A percentile compares a stretch with the other conserved stretches of the same genome.
Evolutionary conservation across 2,888 invertebrate genomes (phyloP).

Genomic region (Iphiclides podalirius): DNA sequence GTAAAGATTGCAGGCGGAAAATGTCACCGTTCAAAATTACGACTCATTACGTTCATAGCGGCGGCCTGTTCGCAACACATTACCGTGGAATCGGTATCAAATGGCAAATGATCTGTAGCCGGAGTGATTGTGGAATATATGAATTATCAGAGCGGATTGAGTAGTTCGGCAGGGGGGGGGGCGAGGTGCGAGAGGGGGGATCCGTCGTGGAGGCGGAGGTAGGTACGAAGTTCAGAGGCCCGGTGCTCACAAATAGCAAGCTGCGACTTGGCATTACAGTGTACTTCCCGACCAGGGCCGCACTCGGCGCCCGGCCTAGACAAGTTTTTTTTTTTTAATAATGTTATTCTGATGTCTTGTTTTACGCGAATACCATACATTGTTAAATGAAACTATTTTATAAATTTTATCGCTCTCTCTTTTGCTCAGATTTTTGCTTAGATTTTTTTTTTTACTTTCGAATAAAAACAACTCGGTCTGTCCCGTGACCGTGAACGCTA

Average conservation of each 20-base stretch:
- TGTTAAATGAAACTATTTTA: too few relatives aligned
- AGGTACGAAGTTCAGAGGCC: constrained; percentile 60
- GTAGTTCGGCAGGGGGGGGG: constrained; percentile 32
- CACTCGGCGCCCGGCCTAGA: constrained; percentile 34
- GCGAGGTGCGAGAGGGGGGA: constrained; percentile 28
- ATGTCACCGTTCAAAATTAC: too few relatives aligned
- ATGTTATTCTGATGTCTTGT: too few relatives aligned
- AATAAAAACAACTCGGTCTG: too few relatives aligned
- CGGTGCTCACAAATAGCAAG: constrained; percentile 70
- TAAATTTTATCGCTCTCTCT: too few relatives aligned
- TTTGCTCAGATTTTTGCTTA: too few relatives aligned
- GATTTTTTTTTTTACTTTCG: too few relatives aligned
- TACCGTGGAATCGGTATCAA: constrained; percentile 27
- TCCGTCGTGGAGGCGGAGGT: constrained; percentile 39
- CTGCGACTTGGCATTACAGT: constrained; percentile 71
- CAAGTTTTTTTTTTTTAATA: not conserved
- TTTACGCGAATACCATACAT: not conserved
- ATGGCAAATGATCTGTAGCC: constrained; percentile 31
- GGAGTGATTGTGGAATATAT: constrained; percentile 45
- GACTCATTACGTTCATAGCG: too few relatives aligned
- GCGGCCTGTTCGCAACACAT: too few relatives aligned
- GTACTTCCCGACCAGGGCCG: constrained; percentile 61
- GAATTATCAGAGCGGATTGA: constrained; percentile 46
- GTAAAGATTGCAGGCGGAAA: too few relatives aligned
- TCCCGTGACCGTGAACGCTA: too few relatives aligned